phyloP scores from a whole-genome alignment of 2,797 vertebrate genomes.

The Hybognathus amarus region DNA sequence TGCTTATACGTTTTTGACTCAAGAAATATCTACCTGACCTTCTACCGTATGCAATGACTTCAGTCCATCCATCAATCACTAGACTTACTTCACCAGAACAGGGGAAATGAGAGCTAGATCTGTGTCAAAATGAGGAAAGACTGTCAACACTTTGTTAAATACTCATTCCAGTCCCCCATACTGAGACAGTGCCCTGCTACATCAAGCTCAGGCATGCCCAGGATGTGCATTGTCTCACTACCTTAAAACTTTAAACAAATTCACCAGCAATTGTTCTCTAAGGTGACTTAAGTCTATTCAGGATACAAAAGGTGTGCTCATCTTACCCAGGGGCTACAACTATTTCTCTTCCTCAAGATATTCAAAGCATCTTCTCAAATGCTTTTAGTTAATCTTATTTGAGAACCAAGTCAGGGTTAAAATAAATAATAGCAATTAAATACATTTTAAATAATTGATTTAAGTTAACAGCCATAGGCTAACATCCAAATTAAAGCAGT shows the following conservation, averaged over 20 bases:
- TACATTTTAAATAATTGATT: neutral
- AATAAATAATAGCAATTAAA: neutral
- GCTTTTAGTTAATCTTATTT: neutral
- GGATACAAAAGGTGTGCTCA: constrained; percentile 23
- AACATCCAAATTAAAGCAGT: neutral
- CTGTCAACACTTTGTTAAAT: constrained; percentile 53
- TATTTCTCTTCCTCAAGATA: constrained; percentile 17
- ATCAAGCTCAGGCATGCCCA: constrained; percentile 50
- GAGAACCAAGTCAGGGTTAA: neutral
- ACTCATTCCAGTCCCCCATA: constrained; percentile 38
- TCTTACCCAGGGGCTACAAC: constrained; percentile 2
- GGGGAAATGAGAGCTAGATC: constrained; percentile 33
- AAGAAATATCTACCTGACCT: neutral
- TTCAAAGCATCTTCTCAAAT: neutral
- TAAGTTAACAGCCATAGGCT: neutral
- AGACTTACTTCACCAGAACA: constrained; percentile 20
- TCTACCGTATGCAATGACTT: neutral
- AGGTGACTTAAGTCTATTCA: constrained; percentile 15
- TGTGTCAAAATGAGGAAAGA: constrained; percentile 43
- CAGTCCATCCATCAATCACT: constrained; percentile 42
- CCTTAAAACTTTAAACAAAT: constrained; percentile 40
- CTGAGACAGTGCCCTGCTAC: neutral
- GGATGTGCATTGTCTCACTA: constrained; percentile 48
- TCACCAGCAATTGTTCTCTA: constrained; percentile 52
- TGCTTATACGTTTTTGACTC: neutral